Evolutionary conservation across 2,888 invertebrate genomes (phyloP), one percentile per base, ranked within the genome.

Genomic region (Bimastos eiseni): DNA sequence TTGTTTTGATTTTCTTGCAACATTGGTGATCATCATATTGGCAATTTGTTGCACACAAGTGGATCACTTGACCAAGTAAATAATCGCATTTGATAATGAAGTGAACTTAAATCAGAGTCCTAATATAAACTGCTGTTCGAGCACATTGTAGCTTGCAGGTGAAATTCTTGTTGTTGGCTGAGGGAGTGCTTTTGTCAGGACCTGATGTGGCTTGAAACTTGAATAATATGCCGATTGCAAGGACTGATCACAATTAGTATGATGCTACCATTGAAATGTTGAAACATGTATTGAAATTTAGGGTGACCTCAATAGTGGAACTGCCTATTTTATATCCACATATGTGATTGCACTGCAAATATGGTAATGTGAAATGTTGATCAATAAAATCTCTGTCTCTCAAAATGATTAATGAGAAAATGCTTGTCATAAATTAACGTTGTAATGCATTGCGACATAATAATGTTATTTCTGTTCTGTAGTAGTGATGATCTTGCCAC

Each of bases 401-500:
- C n/a, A n/a, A n/a, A 55, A 70, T 70, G n/a, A n/a, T 70, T n/a
- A n/a, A n/a, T 70, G 70, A 70, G 11, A n/a, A 70, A n/a, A 70
- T 70, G n/a, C 30, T 70, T 70, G 70, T n/a, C 70, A 70, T 70
- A n/a, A 70, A 70, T 70, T 6, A n/a, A 70, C 8, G n/a, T n/a
- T 70, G 70, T 70, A n/a, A 3, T 70, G 30, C 11, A n/a, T 8
- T 70, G 70, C 36, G 86, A 36, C 86, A 36, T 17, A 36, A 36
- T 17, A 36, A 36, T 17, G 4, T 86, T 21, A 15, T 86, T 86
- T 86, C 34, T 24, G 19, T 84, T 91, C 92, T 91, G 83, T 90
- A 92, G 92, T 86, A 88, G 90, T 89, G 95, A 95, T 92, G 95
- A 95, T 93, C 92, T 95, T 96, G 98, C 99, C 92, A 99, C 99